Evolutionary conservation across 1,140 invertebrate genomes (phyloP).

Genomic region (Orius insidiosus): DNA sequence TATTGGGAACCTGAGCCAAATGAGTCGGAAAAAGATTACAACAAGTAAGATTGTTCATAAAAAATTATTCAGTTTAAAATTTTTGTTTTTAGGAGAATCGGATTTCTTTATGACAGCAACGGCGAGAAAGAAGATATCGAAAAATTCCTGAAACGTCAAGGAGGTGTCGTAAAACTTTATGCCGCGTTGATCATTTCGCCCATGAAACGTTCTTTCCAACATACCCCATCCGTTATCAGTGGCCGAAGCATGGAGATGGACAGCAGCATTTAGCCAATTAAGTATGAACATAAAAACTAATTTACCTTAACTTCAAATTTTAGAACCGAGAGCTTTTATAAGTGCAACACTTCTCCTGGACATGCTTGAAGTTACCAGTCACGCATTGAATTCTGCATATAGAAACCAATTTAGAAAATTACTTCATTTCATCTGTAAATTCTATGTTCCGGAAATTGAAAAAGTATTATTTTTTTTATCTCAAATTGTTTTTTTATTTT

Average conservation of each 20-base stretch:
- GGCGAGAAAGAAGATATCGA: slow-evolving; percentile 54
- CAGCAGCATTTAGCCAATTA: slow-evolving; percentile 54
- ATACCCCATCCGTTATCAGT: slow-evolving; percentile 50
- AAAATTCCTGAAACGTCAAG: slow-evolving; percentile 66
- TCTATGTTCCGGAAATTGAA: slow-evolving; percentile 45
- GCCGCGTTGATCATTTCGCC: slow-evolving; percentile 55
- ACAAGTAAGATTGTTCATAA: slow-evolving; percentile 38
- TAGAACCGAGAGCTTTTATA: slow-evolving; percentile 51
- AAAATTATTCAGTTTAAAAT: too few relatives aligned
- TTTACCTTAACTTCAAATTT: too few relatives aligned
- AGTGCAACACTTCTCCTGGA: slow-evolving; percentile 60
- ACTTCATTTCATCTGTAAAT: slow-evolving; percentile 39
- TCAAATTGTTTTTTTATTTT: background rate
- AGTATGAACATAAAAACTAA: slow-evolving; percentile 27
- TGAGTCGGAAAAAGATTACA: slow-evolving; percentile 56
- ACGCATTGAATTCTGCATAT: slow-evolving; percentile 45
- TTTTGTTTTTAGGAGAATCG: slow-evolving; percentile 28
- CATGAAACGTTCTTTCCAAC: slow-evolving; percentile 26
- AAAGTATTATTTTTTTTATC: slow-evolving; percentile 23
- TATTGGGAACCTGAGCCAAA: slow-evolving; percentile 46
- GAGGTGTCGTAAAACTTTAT: slow-evolving; percentile 60
- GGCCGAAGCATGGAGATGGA: slow-evolving; percentile 63
- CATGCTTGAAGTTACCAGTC: slow-evolving; percentile 60
- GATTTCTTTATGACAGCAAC: slow-evolving; percentile 37
- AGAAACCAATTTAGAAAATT: slow-evolving; percentile 62